Evolutionary conservation across 2,113 vertebrate species (phyloP), one percentile per base, ranked within the genome.

Genomic region (pig (Sus scrofa)): DNA sequence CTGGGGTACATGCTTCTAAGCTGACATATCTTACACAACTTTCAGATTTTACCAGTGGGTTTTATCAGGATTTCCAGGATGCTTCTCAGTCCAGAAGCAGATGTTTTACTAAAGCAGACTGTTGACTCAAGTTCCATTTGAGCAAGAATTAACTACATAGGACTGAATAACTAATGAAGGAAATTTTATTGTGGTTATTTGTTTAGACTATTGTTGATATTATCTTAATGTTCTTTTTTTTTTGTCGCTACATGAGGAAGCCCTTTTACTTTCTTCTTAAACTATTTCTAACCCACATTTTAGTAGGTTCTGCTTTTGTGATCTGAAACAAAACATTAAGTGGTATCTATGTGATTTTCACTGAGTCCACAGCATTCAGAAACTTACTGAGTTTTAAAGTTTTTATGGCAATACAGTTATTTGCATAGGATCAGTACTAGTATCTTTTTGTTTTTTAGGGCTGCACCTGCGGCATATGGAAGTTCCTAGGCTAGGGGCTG

Each of bases 271-370:
- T 74, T 87, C 56, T 60, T 37, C 68, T 44, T 74, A 87, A 74
- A 73, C 54, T 60, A 87, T 39, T 74, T 87, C 27, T 37, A 87
- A 87, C 18, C 4, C 68, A 87, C 68, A 73, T 87, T 73, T 87
- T 62, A 60, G 26, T 44, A 44, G 52, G 73, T 16, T 86, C 11
- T 39, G 34, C 67, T 30, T 44, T 68, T 74, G 70, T 87, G 68
- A 87, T 62, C 4, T 22, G 34, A 87, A 87, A 87, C 60, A 87
- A 74, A 87, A 87, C 34, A 87, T 73, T 73, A 83, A 63, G 37
- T 60, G 56, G 34, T 87, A 60, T 32, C 68, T n/a, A n/a, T n/a
- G n/a, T 73, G 34, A 73, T 87, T 87, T 86, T 87, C 34, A 60
- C 34, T 56, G 54, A 56, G 60, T 60, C 18, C 12, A 39, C 68